Evolutionary conservation across 1,140 invertebrate species (phyloP), one percentile per base, ranked within the genome.

Genomic region (Apis mellifera): DNA sequence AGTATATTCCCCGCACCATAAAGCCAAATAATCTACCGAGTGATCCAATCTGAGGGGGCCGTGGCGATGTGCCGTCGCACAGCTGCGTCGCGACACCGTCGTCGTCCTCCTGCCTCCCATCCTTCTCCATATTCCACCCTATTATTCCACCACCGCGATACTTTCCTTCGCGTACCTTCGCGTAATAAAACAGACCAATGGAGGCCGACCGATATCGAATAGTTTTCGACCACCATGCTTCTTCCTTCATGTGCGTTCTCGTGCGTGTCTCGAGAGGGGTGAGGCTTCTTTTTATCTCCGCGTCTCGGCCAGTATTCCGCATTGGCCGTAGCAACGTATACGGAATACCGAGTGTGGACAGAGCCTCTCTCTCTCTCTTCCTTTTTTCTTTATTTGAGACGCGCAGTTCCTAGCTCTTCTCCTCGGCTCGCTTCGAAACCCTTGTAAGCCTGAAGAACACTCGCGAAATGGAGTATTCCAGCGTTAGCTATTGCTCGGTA

Each of bases 1-100:
- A 93, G 91, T 92, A 93, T 93, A 94, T 94, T 94, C 92, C 91
- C 91, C 91, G 92, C 92, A 93, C 93, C 93, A 90, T 93, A 90
- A 92, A 93, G 90, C 92, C 93, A 93, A 92, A 94, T 93, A 92
- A 91, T 92, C 90, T 94, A 93, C 90, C 92, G 92, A 91, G 91
- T 93, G 92, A 92, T 91, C 88, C 92, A 91, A 89, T 89, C 84
- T 89, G 87, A 88, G 77, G 77, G 77, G 87, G 73, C 77, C 48
- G 76, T 32, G 42, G 42, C 71, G 42, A 19, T 59, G 23, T 42
- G 69, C 60, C 42, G 32, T 0, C 32, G 79, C 76, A 66, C 79
- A 82, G 72, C 72, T 82, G 79, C 79, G 79, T 52, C 54, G 60
- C 60, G 71, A 48, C 66, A 68, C 42, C 32, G 0, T 60, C 32